Evolutionary conservation across 2,888 invertebrate species (phyloP), one percentile per base, ranked within the genome.

Genomic region (Perdita meconis): DNA sequence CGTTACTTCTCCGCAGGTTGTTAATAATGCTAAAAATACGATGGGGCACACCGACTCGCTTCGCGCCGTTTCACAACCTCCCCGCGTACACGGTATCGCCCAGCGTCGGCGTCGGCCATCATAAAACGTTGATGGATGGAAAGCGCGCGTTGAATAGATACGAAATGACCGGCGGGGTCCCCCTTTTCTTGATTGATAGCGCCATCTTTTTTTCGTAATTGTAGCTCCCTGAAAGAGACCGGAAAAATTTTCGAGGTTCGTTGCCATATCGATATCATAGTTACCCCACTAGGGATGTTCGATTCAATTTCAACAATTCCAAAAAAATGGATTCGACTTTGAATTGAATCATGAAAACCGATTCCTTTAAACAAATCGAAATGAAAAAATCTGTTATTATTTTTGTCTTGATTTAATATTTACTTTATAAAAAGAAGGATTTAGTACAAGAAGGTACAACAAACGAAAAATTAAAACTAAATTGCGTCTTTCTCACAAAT

Each of bases 11-110:
- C 50, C 63, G 74, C 76, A 82, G 79, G 73, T 82, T 82, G 81
- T 83, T 84, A 82, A 83, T 84, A 86, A 86, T 82, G 84, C 86
- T 86, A 86, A 86, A 86, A 86, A 86, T 86, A 86, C 78, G 60
- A 61, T 65, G 30, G 22, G 44, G 55, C 42, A 59, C 50, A 64
- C n/a, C n/a, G n/a, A n/a, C n/a, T n/a, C 47, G 26, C 63, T 70
- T 63, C 53, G 55, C 56, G 60, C 55, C 55, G 47, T 66, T 78
- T 78, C 77, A 60, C 60, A 64, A 78, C 50, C 47, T 16, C 50
- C 47, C 13, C 26, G 19, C 50, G 36, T 63, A 40, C 56, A 57
- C 42, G n/a, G 24, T 53, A 40, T 10, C 50, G 13, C 16, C 8
- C 13, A n/a, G n/a, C n/a, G n/a, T n/a, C n/a, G n/a, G n/a, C 12